Conservation (phyloP, 2,113 vertebrate genomes). For the Maccullochella peelii region DNA sequence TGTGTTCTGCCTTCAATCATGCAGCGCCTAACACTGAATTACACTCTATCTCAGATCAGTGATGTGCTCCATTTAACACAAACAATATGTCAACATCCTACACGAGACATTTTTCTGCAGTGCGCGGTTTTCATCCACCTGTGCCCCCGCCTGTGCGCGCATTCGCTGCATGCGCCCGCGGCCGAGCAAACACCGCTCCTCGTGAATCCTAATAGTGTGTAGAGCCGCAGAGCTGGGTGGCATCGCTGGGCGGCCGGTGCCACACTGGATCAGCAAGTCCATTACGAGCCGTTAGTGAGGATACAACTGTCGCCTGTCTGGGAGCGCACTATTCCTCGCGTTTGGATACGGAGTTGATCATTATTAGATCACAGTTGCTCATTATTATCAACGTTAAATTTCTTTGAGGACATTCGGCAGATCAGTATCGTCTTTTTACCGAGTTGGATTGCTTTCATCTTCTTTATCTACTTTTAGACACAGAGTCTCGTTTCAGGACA, state of each 20-base stretch:
- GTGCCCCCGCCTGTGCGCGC: slow-evolving; percentile 32
- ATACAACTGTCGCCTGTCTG: too few relatives aligned
- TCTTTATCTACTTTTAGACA: neutral
- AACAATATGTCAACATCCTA: neutral
- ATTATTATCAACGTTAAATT: neutral
- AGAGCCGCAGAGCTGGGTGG: slow-evolving; percentile 33
- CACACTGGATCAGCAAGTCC: neutral
- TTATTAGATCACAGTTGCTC: neutral
- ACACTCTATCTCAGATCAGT: neutral
- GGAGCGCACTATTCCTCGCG: neutral
- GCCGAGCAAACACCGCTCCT: slow-evolving; percentile 9
- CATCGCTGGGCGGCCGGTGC: slow-evolving; percentile 2
- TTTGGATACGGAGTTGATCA: neutral
- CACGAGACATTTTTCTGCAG: slow-evolving; percentile 10
- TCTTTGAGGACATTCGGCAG: neutral
- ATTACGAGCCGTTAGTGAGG: neutral
- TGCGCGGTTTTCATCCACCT: slow-evolving; percentile 42
- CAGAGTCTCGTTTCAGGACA: neutral
- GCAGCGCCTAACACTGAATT: neutral
- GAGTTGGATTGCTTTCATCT: neutral
- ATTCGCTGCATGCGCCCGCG: neutral
- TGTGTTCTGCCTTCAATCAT: neutral
- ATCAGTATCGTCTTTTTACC: too few relatives aligned
- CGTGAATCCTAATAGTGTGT: neutral
- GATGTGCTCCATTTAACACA: neutral